Evolutionary conservation across 2,797 vertebrate species (phyloP).

Genomic region (Sebastes goodei): DNA sequence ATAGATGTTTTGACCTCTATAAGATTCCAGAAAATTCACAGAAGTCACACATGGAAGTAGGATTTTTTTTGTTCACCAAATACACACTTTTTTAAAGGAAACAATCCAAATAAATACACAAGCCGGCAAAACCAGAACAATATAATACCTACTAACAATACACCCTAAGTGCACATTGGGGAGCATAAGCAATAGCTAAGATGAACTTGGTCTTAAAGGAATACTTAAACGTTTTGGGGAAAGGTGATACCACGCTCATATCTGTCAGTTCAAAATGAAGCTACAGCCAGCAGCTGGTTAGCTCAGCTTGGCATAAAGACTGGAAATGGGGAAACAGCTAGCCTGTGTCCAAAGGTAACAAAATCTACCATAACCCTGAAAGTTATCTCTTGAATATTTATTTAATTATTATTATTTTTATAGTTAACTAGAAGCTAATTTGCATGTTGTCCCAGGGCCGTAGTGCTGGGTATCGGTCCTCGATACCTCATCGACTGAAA

Average conservation of each 20-base stretch:
- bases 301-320: conserved; percentile 8
- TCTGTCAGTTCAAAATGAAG: neutral
- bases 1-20: neutral
- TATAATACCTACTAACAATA: conserved; percentile 29
- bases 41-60: conserved; percentile 11
- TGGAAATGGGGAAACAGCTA: neutral
- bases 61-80: conserved; percentile 25
- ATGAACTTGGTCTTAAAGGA: conserved; percentile 4
- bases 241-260: neutral
- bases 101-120: conserved; percentile 66
- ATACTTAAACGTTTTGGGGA: neutral
- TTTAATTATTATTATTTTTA: neutral
- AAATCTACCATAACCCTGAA: neutral
- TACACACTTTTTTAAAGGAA: conserved; percentile 50
- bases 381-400: neutral
- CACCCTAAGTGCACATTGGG: conserved; percentile 42
- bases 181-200: conserved; percentile 24
- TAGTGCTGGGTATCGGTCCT: too few relatives aligned
- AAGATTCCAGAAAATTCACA: neutral
- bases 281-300: neutral
- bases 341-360: neutral
- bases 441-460: too few relatives aligned
- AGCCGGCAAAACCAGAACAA: conserved; percentile 28
- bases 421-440: too few relatives aligned
- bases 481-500: too few relatives aligned